Base-by-base conservation (phyloP, 2,113 vertebrate genomes). In the Microcebus tavaratra region DNA sequence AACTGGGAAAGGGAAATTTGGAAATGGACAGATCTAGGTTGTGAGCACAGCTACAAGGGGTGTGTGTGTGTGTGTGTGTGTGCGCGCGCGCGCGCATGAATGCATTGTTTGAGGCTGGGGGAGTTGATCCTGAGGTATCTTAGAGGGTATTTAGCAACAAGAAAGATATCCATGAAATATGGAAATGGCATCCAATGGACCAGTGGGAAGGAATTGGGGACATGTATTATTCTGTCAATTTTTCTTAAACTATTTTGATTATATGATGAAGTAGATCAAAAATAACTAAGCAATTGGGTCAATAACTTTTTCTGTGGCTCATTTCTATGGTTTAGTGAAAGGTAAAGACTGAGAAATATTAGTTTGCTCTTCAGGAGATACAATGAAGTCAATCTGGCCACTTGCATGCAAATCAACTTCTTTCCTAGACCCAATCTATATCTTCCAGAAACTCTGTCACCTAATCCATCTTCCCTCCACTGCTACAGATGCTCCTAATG, bases 341-440 rank as follows among this genome's bases (percentile, higher is more conserved):
- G 34, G 42, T 50, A 80, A 95, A 94, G 20, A 42, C 68, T 73
- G 20, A 94, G 8, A 85, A 96, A 86, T 8, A 53, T 50, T 61
- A 39, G 42, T 63, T 92, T 79, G 42, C 36, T 88, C 21, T 78
- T 39, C 23, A 68, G 59, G 53, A 83, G 48, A 21, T 88, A 27
- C n/a, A 75, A 1, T 76, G 25, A 13, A 96, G 76, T 90, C 57
- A 85, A n/a, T 91, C 36, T 91, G 75, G 55, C 2, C 4, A 70
- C 23, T 84, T 3, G 0, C 31, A 42, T 67, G 11, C 17, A 90
- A 92, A 88, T 88, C 25, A 90, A 67, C 5, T 93, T 91, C 8
- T 92, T 97, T 84, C 75, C 73, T 85, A 92, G 57, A 93, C 8
- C 14, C 3, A 94, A 11, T 70, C 65, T 85, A n/a, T 70, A 59